Evolutionary conservation across 2,888 invertebrate genomes (phyloP).

Genomic region (Meghimatium bilineatum): DNA sequence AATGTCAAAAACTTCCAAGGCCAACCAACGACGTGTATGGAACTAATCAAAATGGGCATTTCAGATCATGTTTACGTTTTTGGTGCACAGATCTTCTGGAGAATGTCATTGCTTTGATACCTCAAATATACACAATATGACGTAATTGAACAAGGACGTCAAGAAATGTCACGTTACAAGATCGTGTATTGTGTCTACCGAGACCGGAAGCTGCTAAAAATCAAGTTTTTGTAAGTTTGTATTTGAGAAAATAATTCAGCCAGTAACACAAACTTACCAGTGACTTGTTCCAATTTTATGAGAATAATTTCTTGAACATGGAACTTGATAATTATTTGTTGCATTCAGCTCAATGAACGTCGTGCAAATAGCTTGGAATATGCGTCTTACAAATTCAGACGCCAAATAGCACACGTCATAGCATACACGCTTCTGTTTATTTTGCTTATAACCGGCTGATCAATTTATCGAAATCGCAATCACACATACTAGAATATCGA

Average conservation of each 20-base stretch:
- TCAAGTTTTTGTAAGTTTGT: not conserved
- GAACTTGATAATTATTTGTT: not conserved
- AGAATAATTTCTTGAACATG: not conserved
- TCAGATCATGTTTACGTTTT: too few species aligned
- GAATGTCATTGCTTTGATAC: too few species aligned
- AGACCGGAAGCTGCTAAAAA: too few species aligned
- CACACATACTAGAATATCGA: constrained; percentile 13
- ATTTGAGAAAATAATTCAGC: not conserved
- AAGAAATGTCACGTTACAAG: too few species aligned
- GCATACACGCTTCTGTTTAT: not conserved
- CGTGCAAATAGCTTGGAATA: not conserved
- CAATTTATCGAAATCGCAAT: not conserved
- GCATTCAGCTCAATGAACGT: not conserved
- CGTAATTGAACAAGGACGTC: too few species aligned
- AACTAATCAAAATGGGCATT: too few species aligned
- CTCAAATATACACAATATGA: too few species aligned
- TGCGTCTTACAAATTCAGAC: not conserved
- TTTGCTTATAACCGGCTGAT: not conserved
- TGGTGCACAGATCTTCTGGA: too few species aligned
- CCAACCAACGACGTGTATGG: too few species aligned
- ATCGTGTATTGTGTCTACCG: too few species aligned
- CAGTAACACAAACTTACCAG: not conserved
- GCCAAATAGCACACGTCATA: not conserved
- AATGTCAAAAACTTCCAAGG: too few species aligned
- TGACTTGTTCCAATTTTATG: not conserved